phyloP scores from a whole-genome alignment of 1,140 invertebrate species.

The Scaptomyza montana region DNA sequence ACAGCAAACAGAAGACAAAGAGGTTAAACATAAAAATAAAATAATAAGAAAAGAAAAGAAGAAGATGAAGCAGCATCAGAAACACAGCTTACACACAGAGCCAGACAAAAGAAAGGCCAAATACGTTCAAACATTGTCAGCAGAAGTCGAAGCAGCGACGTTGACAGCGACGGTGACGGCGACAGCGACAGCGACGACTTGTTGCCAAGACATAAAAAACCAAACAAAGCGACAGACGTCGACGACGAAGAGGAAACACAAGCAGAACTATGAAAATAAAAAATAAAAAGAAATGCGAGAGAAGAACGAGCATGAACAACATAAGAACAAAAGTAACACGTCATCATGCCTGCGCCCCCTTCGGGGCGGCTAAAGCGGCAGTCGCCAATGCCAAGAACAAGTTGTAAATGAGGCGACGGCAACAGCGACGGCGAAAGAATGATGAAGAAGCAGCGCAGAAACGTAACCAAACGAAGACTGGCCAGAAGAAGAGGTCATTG shows the following conservation, averaged over 20 bases:
- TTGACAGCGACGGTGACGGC: constrained; percentile 18
- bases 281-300: constrained; percentile 44
- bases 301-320: constrained; percentile 21
- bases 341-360: constrained; percentile 70
- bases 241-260: constrained; percentile 65
- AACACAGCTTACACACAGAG: constrained; percentile 2
- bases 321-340: constrained; percentile 72
- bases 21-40: constrained; percentile 21
- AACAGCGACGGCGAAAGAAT: constrained; percentile 25
- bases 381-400: constrained; percentile 73
- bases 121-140: constrained; percentile 67
- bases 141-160: constrained; percentile 39
- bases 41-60: constrained; percentile 19
- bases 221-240: constrained; percentile 54
- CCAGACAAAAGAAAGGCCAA: constrained; percentile 76
- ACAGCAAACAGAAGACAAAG: constrained; percentile 30
- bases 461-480: constrained; percentile 25
- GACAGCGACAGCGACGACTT: constrained; percentile 55
- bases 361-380: constrained; percentile 8
- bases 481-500: constrained; percentile 78
- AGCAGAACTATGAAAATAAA: constrained; percentile 50
- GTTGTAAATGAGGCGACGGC: constrained; percentile 69
- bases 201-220: constrained; percentile 76
- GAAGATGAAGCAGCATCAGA: constrained; percentile 20
- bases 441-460: constrained; percentile 38